Base-by-base conservation (phyloP, 1,140 invertebrate species). In the Rhagoletis pomonella region DNA sequence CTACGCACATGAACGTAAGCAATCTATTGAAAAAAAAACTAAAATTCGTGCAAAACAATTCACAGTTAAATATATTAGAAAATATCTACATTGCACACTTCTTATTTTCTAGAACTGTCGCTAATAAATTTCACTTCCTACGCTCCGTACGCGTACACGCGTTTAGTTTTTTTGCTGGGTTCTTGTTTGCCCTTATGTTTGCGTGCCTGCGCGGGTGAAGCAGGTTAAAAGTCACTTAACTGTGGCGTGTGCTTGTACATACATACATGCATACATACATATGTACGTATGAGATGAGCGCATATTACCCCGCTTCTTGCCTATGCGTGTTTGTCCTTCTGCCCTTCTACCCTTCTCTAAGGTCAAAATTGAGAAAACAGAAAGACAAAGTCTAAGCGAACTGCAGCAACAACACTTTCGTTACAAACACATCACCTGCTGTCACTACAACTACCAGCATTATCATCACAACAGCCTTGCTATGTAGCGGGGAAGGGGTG, bases 181-280 rank as follows among this genome's bases (percentile, higher is more conserved):
- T 81, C 47, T 19, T 81, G 55, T 81, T 81, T 81, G 42, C 19
- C 44, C n/a, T 81, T 81, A 14, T 81, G 47, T 81, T n/a, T 50
- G 44, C 7, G 3, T 81, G 50, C 14, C 5, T 81, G 50, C 55
- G 44, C 19, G 73, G n/a, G n/a, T 81, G 73, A 81, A 81, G 73
- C 47, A 81, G 73, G 73, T 81, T 81, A 81, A 81, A 81, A 81
- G 73, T 44, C 47, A 81, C 73, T 81, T 81, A 81, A 7, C 73
- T 58, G 17, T 4, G 4, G 47, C 73, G 39, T 55, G 19, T 10
- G 12, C 12, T 47, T 2, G 17, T 1, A 67, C 14, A 67, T 39
- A 67, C 6, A 69, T 12, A 69, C 14, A 69, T 10, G 17, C 47
- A 55, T 17, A 55, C 44, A 58, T 12, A 9, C 44, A 10, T 6